Evolutionary conservation across 1,140 invertebrate genomes (phyloP).

Genomic region (Thrips palmi): DNA sequence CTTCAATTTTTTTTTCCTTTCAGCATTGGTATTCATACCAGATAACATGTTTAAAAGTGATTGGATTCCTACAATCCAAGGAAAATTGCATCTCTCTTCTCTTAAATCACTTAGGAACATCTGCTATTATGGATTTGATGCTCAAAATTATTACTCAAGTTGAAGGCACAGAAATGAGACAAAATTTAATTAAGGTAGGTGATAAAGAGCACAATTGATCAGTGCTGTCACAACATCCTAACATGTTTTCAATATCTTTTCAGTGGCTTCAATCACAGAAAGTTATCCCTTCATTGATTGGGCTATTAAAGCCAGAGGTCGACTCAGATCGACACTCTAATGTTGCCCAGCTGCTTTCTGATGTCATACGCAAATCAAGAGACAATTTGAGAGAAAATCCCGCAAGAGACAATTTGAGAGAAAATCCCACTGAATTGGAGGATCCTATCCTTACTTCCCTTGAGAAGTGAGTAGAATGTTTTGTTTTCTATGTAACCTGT

Average conservation of each 20-base stretch:
- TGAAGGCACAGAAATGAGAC: conserved; percentile 54
- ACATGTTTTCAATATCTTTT: conserved; percentile 22
- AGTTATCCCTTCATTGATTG: conserved; percentile 65
- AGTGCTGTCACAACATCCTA: too few species aligned
- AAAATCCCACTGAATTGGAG: not conserved
- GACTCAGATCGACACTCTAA: conserved; percentile 59
- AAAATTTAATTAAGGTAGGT: conserved; percentile 66
- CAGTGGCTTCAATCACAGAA: conserved; percentile 82
- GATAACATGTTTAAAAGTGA: conserved; percentile 71
- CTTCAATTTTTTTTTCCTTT: conserved; percentile 16
- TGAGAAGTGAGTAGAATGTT: too few species aligned
- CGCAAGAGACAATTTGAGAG: conserved; percentile 31
- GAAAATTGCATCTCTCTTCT: conserved; percentile 71
- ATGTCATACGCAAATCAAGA: conserved; percentile 51
- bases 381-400: conserved; percentile 37
- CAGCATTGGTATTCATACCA: conserved; percentile 84
- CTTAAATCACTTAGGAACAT: conserved; percentile 78
- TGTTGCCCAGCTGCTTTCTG: conserved; percentile 62
- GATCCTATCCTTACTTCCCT: not conserved
- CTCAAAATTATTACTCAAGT: conserved; percentile 74
- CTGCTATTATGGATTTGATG: conserved; percentile 87
- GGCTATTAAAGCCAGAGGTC: conserved; percentile 52
- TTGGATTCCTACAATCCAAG: conserved; percentile 76
- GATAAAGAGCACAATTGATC: too few species aligned
- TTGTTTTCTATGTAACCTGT: conserved; percentile 15